Evolutionary conservation across 2,888 invertebrate genomes (phyloP), one percentile per base, ranked within the genome.

Genomic region (Achlya flavicornis): DNA sequence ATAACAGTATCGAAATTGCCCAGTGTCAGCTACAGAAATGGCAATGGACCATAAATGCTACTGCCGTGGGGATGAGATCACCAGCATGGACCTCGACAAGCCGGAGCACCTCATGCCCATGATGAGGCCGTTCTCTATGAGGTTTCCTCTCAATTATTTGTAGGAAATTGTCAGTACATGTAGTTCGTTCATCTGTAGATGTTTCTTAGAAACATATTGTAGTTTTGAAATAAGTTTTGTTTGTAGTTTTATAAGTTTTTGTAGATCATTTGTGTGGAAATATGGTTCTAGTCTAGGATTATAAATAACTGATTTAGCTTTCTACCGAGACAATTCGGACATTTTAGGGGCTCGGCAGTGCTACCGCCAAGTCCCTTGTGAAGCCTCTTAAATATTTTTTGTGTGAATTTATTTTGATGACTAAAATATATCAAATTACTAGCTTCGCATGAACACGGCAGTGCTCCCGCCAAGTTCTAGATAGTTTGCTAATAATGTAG

Each of bases 91-190:
- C 63, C 83, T 93, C 5, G 73, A 85, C 53, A 88, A 87, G 73
- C 92, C 93, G 0, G 86, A 90, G 64, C 92, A 93, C 69, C 85
- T 93, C 33, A 82, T 93, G 84, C 93, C 93, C 0, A 92, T 93
- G 93, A 92, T 93, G 91, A 90, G 93, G 70, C 93, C 93, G 0
- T 93, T 93, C 77, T 92, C 92, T 7, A 88, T 93, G 91, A 93
- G 93, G 93, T 93, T 82, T 61, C 16, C 64, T 26, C 26, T 61
- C 41, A 62, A 19, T 19, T 53, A 10, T n/a, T 19, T 53, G 8
- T 53, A 19, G 53, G 10, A 16, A 7, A n/a, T 48, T 53, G 19
- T 16, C 19, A 8, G 8, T 53, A 53, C 4, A 43, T 41, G 65
- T 67, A 63, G 65, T 14, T 62, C 6, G n/a, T 46, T 6, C 1